Evolutionary conservation across 2,888 invertebrate genomes (phyloP).

Genomic region (Galerucella pusilla): DNA sequence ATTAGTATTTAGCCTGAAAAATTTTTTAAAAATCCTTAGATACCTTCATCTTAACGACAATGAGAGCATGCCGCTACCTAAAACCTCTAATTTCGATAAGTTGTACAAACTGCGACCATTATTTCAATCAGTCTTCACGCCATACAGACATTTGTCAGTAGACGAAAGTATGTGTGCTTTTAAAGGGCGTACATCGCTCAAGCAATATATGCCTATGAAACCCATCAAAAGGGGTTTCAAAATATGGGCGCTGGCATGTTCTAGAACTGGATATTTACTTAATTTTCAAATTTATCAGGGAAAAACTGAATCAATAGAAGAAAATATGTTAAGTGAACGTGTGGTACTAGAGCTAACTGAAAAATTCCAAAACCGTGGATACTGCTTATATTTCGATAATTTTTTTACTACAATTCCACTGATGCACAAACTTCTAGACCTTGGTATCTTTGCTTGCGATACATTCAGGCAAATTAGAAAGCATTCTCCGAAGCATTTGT

Average conservation of each 20-base stretch:
- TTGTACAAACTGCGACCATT: too few relatives aligned
- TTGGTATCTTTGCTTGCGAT: too few relatives aligned
- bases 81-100: too few relatives aligned
- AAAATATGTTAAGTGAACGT: constrained; percentile 9
- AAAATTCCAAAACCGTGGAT: neutral
- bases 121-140: too few relatives aligned
- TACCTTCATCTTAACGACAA: neutral
- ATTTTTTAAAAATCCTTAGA: neutral
- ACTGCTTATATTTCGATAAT: too few relatives aligned
- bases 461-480: too few relatives aligned
- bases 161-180: too few relatives aligned
- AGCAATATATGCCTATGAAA: neutral
- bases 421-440: too few relatives aligned
- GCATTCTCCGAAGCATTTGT: too few relatives aligned
- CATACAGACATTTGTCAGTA: too few relatives aligned
- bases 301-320: neutral
- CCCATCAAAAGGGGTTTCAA: constrained; percentile 1
- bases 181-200: neutral
- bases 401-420: too few relatives aligned
- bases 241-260: constrained; percentile 3
- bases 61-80: too few relatives aligned
- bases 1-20: neutral
- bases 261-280: neutral
- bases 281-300: neutral
- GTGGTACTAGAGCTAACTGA: constrained; percentile 5